phyloP scores from a whole-genome alignment of 2,113 vertebrate species.

The Serilophus lunatus region DNA sequence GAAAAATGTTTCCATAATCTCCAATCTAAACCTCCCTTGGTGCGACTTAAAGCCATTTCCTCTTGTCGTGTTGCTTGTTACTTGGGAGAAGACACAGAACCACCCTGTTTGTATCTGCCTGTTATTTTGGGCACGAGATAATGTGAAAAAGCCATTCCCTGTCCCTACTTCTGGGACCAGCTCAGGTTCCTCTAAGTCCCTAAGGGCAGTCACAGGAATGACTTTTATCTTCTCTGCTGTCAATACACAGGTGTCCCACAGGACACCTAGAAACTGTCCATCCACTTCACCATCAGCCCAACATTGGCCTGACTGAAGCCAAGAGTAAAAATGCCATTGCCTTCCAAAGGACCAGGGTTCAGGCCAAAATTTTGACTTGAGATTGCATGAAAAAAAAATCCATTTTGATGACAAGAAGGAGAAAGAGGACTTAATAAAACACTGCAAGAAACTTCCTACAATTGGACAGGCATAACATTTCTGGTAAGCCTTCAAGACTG shows the following conservation, averaged over 20 bases:
- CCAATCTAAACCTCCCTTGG: neutral
- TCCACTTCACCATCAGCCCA: neutral
- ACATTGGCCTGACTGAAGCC: neutral
- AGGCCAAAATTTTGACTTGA: neutral
- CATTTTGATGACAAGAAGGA: neutral
- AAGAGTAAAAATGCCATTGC: neutral
- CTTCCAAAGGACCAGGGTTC: neutral
- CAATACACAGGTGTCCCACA: fast-evolving
- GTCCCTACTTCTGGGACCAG: neutral
- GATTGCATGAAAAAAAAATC: neutral
- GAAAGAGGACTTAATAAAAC: neutral
- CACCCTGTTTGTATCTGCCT: neutral
- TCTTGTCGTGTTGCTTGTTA: neutral
- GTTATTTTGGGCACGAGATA: neutral
- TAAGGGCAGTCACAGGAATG: neutral
- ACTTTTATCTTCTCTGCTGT: neutral
- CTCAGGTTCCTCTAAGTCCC: neutral
- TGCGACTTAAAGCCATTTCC: neutral
- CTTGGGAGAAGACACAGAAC: neutral
- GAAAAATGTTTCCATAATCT: neutral
- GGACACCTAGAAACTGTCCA: neutral
- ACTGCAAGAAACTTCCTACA: neutral
- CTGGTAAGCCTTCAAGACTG: neutral
- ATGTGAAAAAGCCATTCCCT: neutral
- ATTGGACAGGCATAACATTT: neutral